Conservation (phyloP, 2,797 vertebrate species). For the Macrochelys suwanniensis region DNA sequence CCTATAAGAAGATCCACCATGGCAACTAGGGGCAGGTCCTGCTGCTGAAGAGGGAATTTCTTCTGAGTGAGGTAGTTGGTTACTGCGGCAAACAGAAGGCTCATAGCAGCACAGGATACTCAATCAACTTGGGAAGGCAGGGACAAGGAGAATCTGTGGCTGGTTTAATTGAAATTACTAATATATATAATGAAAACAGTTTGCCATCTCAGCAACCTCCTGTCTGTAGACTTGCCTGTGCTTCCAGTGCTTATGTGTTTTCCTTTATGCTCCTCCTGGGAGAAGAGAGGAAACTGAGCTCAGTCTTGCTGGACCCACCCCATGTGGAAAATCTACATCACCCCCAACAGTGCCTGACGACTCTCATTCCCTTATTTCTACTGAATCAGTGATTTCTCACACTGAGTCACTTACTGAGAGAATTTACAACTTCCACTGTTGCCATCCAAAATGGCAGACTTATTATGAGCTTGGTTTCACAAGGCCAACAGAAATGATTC, state of each 20-base stretch:
- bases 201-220: background rate
- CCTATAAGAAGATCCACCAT: slow-evolving; percentile 33
- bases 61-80: background rate
- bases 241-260: background rate
- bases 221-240: background rate
- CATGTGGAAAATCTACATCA: background rate
- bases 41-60: background rate
- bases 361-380: slow-evolving; percentile 7
- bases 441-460: background rate
- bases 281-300: background rate
- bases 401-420: background rate
- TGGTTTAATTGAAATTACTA: background rate
- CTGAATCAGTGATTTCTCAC: background rate
- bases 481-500: background rate
- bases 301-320: background rate
- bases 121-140: background rate
- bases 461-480: background rate
- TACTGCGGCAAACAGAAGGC: background rate
- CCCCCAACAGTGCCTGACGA: too few species aligned
- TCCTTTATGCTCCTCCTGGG: background rate
- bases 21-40: slow-evolving; percentile 22
- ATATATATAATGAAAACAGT: background rate
- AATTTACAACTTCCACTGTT: background rate
- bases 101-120: background rate
- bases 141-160: background rate